Base-by-base conservation (phyloP, 2,113 vertebrate species). In the Pseudorasbora parva region DNA sequence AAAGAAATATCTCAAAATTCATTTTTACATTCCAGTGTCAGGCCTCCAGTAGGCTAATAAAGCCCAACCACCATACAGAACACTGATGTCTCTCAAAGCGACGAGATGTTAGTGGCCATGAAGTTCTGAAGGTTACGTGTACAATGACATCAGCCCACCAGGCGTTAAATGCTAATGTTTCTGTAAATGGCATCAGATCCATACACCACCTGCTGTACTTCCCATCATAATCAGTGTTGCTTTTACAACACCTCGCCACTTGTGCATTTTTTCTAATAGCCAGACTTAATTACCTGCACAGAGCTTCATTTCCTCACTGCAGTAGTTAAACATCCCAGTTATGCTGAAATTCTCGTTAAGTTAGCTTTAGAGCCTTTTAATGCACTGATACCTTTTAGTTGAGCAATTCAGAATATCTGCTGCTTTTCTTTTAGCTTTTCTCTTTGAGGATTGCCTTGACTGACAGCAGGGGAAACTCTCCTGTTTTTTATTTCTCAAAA, bases 141-240 rank as follows among this genome's bases (percentile, higher is more conserved):
- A 82, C 37, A 78, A 60, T 78, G 62, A 78, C 23, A 59, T 41
- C n/a, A 27, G 14, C 76, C 37, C 76, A 78, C n/a, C 76, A 78
- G 76, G 76, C 57, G 76, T 78, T 77, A 62, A 78, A 78, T 78
- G 57, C n/a, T 78, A n/a, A n/a, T 14, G 19, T 78, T 78, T 62
- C 54, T 78, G 56, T 60, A 78, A 78, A 60, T 62, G 76, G 15
- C n/a, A 27, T 37, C 76, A 78, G 62, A 78, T 45, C 76, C 54
- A 45, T 11, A 78, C 76, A 60, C 76, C 56, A 78, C 76, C 76
- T 62, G 76, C 56, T 45, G 76, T 27, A 25, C 76, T 78, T 62
- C 57, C 37, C 76, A 78, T 60, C 56, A 78, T 78, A 62, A 78
- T 78, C 76, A 78, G 33, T 78, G 76, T 78, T 45, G 37, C 76